Base-by-base conservation (phyloP, 1,140 invertebrate species). In the Platyura marginata region DNA sequence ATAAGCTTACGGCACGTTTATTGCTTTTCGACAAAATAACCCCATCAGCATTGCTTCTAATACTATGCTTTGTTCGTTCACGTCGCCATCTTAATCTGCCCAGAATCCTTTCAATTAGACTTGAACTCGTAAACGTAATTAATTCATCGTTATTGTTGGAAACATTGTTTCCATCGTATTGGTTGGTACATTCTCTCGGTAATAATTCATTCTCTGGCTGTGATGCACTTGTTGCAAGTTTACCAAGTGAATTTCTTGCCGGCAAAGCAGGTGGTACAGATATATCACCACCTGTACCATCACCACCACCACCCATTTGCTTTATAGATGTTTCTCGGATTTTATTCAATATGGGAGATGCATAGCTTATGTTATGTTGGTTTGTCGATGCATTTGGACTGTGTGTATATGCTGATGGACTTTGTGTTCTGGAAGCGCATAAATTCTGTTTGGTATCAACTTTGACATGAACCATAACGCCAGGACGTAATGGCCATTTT, bases 401-500 rank as follows among this genome's bases (percentile, higher is more conserved):
- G n/a, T n/a, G n/a, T 8, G 25, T 13, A 13, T 8, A 8, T 6
- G 25, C 6, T 33, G 45, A 21, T 36, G 40, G 40, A 23, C 37
- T 38, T 33, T 40, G 21, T 19, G 41, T 18, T 41, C 55, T 51
- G 51, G 55, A 57, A 46, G 53, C 63, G 48, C 55, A 63, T 47
- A 57, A 59, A 73, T 68, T 51, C 74, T 76, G 64, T 44, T 61
- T 61, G 35, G 58, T 61, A 41, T 61, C 55, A 41, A 49, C 55
- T 48, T 86, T 87, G 29, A 88, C 79, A 62, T 89, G 85, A 36
- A 88, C 79, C 50, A 89, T 68, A 35, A 90, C 84, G 21, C 85
- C 87, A 2, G 86, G 85, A 53, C 84, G 80, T 44, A 89, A 64
- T 21, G 87, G 86, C 85, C 85, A 91, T 52, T 84, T 83, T 47